Base-by-base conservation (phyloP, 2,797 vertebrate genomes). In the Karalla daura region DNA sequence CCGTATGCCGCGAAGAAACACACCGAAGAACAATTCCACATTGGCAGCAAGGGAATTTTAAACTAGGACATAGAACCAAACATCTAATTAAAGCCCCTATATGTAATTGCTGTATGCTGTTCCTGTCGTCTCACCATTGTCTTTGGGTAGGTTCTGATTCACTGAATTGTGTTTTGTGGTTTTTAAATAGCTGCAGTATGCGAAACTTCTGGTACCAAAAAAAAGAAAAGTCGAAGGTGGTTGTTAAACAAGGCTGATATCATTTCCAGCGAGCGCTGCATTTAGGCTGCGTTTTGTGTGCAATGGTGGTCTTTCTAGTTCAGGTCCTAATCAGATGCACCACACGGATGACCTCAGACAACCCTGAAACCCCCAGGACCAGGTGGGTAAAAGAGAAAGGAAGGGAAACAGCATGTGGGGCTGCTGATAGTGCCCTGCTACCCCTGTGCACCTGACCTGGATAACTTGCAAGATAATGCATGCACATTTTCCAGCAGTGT, bases 61-160 rank as follows among this genome's bases (percentile, higher is more conserved):
- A 84, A 79, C 50, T 53, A 68, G 51, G 68, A 56, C 49, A 70
- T 25, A 39, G 65, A 80, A 68, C 40, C 70, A 79, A 73, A 70
- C 21, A 18, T 80, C 72, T 74, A 71, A 83, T 82, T 84, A 70
- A 75, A 82, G 41, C 0, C 5, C 5, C 23, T 44, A 18, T 77
- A 35, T 72, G 49, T 80, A 67, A 76, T 76, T 74, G 39, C 35
- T 41, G 59, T 23, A 18, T 25, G 44, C 18, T 27, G 25, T 46
- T 77, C 14, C 27, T 68, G 40, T 59, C 77, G 46, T 63, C 18
- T 59, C 24, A 59, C 33, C n/a, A 4, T 41, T 76, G 46, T 53
- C 49, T 70, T 46, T 59, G 24, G 61, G 46, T 59, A 32, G 23
- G 8, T 44, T 43, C 24, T 30, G 27, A 61, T 36, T 58, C 46